phyloP scores from a whole-genome alignment of 1,140 invertebrate genomes.

The Pogonus chalceus region DNA sequence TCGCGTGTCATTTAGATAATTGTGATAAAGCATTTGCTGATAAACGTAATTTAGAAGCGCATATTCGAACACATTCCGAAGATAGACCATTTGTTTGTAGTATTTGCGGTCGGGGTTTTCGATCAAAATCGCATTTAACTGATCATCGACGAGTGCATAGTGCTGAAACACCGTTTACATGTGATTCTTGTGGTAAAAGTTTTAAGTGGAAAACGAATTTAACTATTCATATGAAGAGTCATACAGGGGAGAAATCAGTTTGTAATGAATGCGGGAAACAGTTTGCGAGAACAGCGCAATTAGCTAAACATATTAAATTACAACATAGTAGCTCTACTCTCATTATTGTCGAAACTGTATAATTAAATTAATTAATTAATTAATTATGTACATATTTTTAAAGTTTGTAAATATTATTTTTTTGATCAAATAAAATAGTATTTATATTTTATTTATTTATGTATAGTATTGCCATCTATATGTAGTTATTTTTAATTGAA shows the following conservation, averaged over 20 bases:
- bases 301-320: not conserved
- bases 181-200: constrained; percentile 18
- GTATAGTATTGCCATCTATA: no score
- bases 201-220: constrained; percentile 21
- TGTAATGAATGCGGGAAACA: not conserved
- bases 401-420: no score
- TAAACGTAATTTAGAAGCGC: constrained; percentile 20
- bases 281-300: not conserved
- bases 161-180: constrained; percentile 18
- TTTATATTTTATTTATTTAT: no score
- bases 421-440: no score
- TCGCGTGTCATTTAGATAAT: constrained; percentile 15
- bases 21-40: constrained; percentile 18
- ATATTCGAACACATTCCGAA: constrained; percentile 15
- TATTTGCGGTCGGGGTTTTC: constrained; percentile 20
- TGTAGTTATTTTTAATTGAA: no score
- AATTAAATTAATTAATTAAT: no score
- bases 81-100: constrained; percentile 19
- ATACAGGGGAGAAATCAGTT: constrained; percentile 7
- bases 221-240: constrained; percentile 18
- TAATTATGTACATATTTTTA: no score
- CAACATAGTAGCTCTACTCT: not conserved
- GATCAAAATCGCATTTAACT: constrained; percentile 20
- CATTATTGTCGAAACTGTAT: no score
- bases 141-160: constrained; percentile 24